Base-by-base conservation (phyloP, 2,797 vertebrate species). In the Amazona ochrocephala region DNA sequence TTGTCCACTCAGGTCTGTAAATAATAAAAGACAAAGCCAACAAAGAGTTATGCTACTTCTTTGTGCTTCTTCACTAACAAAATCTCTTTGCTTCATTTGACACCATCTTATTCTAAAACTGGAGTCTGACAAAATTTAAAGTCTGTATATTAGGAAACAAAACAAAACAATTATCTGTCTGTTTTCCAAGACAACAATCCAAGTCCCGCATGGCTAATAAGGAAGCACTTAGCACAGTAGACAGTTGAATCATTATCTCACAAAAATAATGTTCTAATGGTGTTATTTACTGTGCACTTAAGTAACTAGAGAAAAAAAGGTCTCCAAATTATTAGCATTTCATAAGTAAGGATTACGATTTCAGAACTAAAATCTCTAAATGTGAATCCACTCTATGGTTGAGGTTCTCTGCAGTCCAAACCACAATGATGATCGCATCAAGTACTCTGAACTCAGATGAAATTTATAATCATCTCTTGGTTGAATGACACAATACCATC, bases 171-270 rank as follows among this genome's bases (percentile, higher is more conserved):
- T 93, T 84, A 84, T 79, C 53, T 77, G 26, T 65, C 47, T 91
- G 56, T 80, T 91, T 82, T 84, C 24, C 62, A 87, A 75, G 73
- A 72, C 82, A 96, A 70, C 75, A 87, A 83, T 81, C 61, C 65
- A 68, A 89, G 58, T 84, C 67, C 83, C 60, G 84, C 50, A 47
- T 20, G 60, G 45, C 42, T 62, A 83, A 68, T 89, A 89, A 91
- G 27, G 82, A 92, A 90, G 47, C 42, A 68, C 22, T 86, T 62
- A 66, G 53, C 62, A 66, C 32, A 83, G 45, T 29, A 85, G 66
- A 74, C 6, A 5, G 53, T 6, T 83, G 89, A 94, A 84, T 65
- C 48, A 77, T 90, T 94, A 78, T 39, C 90, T 78, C 72, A 87
- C 39, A 68, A 32, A 93, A 80, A 84, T 22, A 90, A 68, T 34